phyloP scores from a whole-genome alignment of 2,797 vertebrate species.

The Sarcoramphus papa region DNA sequence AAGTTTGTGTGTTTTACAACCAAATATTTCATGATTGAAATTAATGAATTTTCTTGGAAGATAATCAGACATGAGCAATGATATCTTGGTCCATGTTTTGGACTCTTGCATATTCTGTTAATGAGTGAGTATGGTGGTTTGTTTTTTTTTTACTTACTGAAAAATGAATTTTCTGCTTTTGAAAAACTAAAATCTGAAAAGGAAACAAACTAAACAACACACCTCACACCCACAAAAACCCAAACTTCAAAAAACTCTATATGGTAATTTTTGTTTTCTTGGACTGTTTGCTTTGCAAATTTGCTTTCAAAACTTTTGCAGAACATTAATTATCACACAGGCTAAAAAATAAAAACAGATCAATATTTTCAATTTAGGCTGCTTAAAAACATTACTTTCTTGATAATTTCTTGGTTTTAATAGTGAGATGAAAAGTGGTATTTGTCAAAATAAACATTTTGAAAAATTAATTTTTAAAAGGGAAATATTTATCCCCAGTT shows the following conservation, averaged over 20 bases:
- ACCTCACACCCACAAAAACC: neutral
- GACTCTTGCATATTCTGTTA: neutral
- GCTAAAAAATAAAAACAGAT: neutral
- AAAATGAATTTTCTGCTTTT: neutral
- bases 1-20: neutral
- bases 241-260: neutral
- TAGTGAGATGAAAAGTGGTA: neutral
- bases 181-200: neutral
- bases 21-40: neutral
- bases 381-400: neutral
- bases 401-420: neutral
- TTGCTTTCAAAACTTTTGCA: neutral
- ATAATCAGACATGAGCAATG: neutral
- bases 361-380: neutral
- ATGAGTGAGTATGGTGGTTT: neutral
- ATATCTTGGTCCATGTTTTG: neutral
- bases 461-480: neutral
- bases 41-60: neutral
- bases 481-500: neutral
- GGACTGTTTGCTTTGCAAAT: neutral
- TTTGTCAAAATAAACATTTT: neutral
- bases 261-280: neutral
- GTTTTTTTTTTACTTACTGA: neutral
- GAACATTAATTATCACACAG: neutral
- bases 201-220: neutral